Base-by-base conservation (phyloP, 30 jellyfish, hydroid and myxozoan species). In the Chrysaora quinquecirrha region DNA sequence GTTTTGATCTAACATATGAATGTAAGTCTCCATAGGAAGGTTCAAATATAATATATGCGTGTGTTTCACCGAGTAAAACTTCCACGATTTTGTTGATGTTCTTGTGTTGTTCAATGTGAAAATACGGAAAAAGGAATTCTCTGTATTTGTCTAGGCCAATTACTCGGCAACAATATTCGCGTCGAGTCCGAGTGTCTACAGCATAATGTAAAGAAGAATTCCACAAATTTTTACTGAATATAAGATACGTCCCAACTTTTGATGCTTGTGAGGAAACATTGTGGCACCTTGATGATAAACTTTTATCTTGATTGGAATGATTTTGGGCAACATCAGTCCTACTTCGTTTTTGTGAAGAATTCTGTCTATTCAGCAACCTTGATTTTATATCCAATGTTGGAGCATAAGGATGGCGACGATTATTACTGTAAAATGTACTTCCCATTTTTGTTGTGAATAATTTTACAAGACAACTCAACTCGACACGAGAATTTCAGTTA, bases 21-120 rank as follows among this genome's bases (percentile, higher is more conserved):
- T 90, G 97, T 34, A 90, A 71, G 76, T 90, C 97, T 24, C 96
- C 94, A 72, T 27, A 85, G 1, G 94, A 84, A 18, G 92, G 87
- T 80, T 90, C 97, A 79, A 90, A 90, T 19, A 90, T 78, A 28
- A 90, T 49, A 35, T 90, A 90, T 4, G 94, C 96, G 62, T 72
- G 76, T 24, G 30, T 52, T n/a, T 84, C 94, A 2, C 97, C 97
- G 24, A 90, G 86, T 46, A 90, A 64, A 50, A 90, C 87, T 34
- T 90, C 97, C 18, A 73, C 96, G 30, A 90, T 79, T 65, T 66
- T 90, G 72, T 90, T 90, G 25, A 90, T 74, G 75, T 90, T 75
- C 33, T 90, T 90, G 63, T 84, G 96, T 32, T 86, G 81, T 23
- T 84, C 93, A 10, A 84, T 76, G 48, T 61, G 82, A 78, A 67